A percentile compares a stretch with the other conserved stretches of the same genome.
Evolutionary conservation across 2,113 vertebrate genomes (phyloP).

Genomic region (Toxotes chatareus): DNA sequence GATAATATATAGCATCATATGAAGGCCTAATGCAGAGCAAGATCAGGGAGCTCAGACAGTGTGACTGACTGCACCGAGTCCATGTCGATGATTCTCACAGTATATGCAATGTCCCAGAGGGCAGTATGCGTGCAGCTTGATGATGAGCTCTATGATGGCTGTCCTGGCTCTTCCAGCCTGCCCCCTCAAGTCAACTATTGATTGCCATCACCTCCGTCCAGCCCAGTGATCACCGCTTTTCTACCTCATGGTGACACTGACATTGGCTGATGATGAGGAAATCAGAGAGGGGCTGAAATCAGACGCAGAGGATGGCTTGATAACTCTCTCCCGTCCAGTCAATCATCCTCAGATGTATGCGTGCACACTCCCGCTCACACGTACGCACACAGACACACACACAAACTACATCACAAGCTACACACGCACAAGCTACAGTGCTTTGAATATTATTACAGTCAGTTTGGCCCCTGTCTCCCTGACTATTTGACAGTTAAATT

Average conservation of each 20-base stretch:
- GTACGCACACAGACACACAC: neutral
- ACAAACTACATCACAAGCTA: neutral
- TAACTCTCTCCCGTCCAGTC: constrained; percentile 39
- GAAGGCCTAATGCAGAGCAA: constrained; percentile 37
- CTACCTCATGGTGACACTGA: constrained; percentile 53
- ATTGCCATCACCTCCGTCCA: constrained; percentile 60
- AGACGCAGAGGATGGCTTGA: constrained; percentile 19
- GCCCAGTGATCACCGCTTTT: constrained; percentile 43
- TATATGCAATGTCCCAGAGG: constrained; percentile 50
- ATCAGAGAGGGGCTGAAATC: constrained; percentile 53
- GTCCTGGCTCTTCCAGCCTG: neutral
- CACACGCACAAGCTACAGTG: constrained; percentile 8
- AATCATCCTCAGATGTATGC: constrained; percentile 27
- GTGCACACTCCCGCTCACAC: neutral
- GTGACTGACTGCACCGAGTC: constrained; percentile 28
- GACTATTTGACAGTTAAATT: constrained; percentile 58
- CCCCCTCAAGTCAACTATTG: constrained; percentile 62
- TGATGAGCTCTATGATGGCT: constrained; percentile 61
- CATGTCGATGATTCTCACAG: constrained; percentile 44
- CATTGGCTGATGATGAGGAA: constrained; percentile 54
- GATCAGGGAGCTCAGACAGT: constrained; percentile 43
- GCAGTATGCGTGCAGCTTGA: constrained; percentile 29
- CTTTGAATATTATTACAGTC: constrained; percentile 57
- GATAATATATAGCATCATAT: constrained; percentile 49
- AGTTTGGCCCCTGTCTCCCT: constrained; percentile 13